Evolutionary conservation across 2,113 vertebrate species (phyloP).

Genomic region (Mirza zaza): DNA sequence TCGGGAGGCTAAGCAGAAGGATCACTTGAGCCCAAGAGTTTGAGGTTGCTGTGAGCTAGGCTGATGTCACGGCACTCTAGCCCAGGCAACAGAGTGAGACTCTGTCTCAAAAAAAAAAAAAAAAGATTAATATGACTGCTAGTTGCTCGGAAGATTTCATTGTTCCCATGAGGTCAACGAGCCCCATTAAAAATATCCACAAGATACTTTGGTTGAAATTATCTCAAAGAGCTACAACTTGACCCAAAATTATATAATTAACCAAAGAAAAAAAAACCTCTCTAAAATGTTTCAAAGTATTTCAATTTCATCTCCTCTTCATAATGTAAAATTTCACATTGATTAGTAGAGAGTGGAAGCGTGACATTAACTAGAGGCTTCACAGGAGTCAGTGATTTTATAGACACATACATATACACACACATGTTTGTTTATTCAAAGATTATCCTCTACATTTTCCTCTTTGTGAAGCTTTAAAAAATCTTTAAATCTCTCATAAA

Average conservation of each 20-base stretch:
- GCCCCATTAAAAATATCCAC: neutral
- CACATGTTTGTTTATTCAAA: neutral
- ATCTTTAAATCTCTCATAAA: neutral
- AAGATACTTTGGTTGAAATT: neutral
- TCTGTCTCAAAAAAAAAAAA: neutral
- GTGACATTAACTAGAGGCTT: neutral
- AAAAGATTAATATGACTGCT: neutral
- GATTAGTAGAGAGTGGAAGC: neutral
- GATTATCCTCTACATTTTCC: neutral
- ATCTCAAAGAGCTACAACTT: neutral
- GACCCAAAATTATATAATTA: neutral
- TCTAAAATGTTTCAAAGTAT: slow-evolving; percentile 33
- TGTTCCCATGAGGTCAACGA: neutral
- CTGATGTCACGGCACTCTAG: too few species aligned
- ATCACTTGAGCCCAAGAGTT: too few species aligned
- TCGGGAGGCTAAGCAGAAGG: too few species aligned
- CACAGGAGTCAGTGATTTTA: neutral
- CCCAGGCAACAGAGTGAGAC: too few species aligned
- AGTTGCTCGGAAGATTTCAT: neutral
- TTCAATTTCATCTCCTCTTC: neutral
- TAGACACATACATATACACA: neutral
- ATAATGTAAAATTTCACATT: slow-evolving; percentile 10
- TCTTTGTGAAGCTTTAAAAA: neutral
- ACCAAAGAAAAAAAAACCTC: neutral
- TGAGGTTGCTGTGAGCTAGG: too few species aligned